Evolutionary conservation across 1,140 invertebrate species (phyloP).

Genomic region (Eulimnadia texana): DNA sequence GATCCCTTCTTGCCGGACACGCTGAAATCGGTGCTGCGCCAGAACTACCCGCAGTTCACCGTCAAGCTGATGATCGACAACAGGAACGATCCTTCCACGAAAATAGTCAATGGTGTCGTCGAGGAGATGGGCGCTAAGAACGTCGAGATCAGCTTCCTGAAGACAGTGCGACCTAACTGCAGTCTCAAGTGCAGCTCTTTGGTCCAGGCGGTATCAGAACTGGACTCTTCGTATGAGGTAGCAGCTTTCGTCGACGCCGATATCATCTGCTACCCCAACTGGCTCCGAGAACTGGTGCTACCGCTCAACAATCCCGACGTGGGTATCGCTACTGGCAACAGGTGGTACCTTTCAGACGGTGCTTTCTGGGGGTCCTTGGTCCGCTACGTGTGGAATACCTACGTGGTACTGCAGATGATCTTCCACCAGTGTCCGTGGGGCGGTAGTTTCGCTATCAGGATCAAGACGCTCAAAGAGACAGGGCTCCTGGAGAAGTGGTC

Average conservation of each 20-base stretch:
- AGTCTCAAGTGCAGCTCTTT: conserved; percentile 1
- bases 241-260: conserved; percentile 7
- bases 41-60: conserved; percentile 3
- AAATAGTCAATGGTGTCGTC: background rate
- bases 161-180: background rate
- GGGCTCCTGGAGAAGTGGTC: background rate
- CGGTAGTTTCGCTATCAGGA: conserved; percentile 5
- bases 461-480: background rate
- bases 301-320: conserved; percentile 3
- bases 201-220: background rate
- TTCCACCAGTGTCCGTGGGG: background rate
- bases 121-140: background rate
- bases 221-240: conserved; percentile 3
- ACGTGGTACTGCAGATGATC: background rate
- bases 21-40: background rate
- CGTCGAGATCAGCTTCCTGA: conserved; percentile 1
- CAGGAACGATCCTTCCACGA: background rate
- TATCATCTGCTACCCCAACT: background rate
- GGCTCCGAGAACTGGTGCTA: background rate
- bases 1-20: background rate
- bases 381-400: background rate
- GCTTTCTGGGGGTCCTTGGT: background rate
- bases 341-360: background rate
- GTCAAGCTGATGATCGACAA: conserved; percentile 4
- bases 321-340: conserved; percentile 6